Evolutionary conservation across 2,113 vertebrate genomes (phyloP), one percentile per base, ranked within the genome.

Genomic region (Hemicordylus capensis): DNA sequence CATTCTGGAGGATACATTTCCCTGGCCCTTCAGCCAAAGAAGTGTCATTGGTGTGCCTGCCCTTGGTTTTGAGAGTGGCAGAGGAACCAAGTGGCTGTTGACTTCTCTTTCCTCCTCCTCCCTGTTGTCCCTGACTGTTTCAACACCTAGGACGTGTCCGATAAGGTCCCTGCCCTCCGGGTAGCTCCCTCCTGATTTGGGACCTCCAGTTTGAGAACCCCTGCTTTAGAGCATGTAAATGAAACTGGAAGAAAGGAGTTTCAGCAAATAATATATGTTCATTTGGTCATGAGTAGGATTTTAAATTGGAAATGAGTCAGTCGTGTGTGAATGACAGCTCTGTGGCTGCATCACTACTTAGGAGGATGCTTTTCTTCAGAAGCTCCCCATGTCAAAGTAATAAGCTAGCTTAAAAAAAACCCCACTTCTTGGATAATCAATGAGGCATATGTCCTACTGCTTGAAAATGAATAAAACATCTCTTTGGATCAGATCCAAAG

Each of bases 191-290:
- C n/a, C n/a, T n/a, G n/a, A n/a, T n/a, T n/a, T n/a, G n/a, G n/a
- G n/a, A n/a, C n/a, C n/a, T n/a, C n/a, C n/a, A n/a, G n/a, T n/a
- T n/a, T n/a, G n/a, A n/a, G n/a, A n/a, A n/a, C n/a, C n/a, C n/a
- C n/a, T n/a, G n/a, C n/a, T n/a, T 17, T 6, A 0, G 0, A 24
- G 31, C 83, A 56, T 0, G 39, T 0, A 0, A 34, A 67, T 9
- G 34, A 72, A 28, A 64, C 44, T 76, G 64, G 56, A 6, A 12
- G 46, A 39, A 90, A 12, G 58, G 70, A 73, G 67, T 39, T 79
- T 64, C 39, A 44, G 78, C 89, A 72, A 19, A 87, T 76, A 42
- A 4, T 26, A 66, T 11, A 1, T 58, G 37, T 44, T 14, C 31
- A 22, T 58, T 76, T 17, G 44, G 51, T 22, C 28, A 72, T 42